These are phyloP conservation scores for Hyposoter didymator DNA, from an alignment of 2,888 invertebrate genomes.

Conservation along the genomic window DNA sequence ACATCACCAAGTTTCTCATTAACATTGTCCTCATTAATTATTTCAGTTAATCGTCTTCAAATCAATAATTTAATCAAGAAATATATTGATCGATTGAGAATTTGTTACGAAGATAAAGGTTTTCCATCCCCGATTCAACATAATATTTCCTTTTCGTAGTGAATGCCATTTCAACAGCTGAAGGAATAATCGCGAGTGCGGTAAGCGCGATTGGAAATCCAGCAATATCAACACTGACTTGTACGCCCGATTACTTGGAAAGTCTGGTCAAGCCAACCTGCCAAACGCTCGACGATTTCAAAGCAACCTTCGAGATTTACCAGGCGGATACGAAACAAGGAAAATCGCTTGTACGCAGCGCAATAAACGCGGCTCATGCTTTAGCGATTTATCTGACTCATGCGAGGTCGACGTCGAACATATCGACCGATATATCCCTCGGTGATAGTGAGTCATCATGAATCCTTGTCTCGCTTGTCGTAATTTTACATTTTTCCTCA, in stretches of 20 bases:
- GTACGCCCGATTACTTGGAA: constrained; percentile 87
- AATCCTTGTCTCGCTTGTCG: constrained; percentile 3
- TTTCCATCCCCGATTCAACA: background rate
- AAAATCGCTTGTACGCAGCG: constrained; percentile 82
- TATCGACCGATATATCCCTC: constrained; percentile 88
- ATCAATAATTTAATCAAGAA: background rate
- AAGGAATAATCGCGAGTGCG: constrained; percentile 85
- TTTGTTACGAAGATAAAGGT: background rate
- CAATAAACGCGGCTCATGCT: constrained; percentile 86
- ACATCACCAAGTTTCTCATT: constrained; percentile 31
- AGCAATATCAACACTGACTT: constrained; percentile 87
- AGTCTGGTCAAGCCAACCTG: constrained; percentile 84
- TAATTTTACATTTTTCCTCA: background rate
- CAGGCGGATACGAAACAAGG: constrained; percentile 79
- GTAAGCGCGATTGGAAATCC: constrained; percentile 89
- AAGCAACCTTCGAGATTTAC: constrained; percentile 77
- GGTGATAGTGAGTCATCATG: constrained; percentile 86
- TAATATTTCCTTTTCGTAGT: constrained; percentile 76
- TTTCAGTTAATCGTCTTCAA: background rate
- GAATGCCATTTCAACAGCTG: constrained; percentile 83
- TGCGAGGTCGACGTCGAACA: constrained; percentile 92
- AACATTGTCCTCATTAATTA: background rate
- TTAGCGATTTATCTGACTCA: constrained; percentile 88
- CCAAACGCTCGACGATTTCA: constrained; percentile 81
- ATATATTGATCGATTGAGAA: background rate